Evolutionary conservation across 2,888 invertebrate species (phyloP), one percentile per base, ranked within the genome.

Genomic region (Carpatolechia fugitivella): DNA sequence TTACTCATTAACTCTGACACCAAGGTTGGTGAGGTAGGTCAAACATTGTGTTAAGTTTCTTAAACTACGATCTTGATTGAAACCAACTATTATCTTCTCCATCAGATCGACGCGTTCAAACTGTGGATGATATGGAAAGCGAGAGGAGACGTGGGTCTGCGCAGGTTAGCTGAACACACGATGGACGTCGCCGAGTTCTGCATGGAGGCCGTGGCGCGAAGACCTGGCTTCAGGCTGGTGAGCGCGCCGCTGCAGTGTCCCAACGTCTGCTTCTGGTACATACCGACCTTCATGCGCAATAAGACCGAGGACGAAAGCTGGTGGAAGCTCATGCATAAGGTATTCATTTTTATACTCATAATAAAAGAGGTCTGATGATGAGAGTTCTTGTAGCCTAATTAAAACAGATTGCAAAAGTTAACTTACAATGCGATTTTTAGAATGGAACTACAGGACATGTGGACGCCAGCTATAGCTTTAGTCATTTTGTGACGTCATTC

Each of bases 101-200:
- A 65, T 24, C 69, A 93, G 92, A 92, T 96, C 53, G 98, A 98
- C 77, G 94, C 96, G 1, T 95, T 98, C 74, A 98, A 98, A 81
- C 91, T 98, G 5, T 98, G 98, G 98, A 81, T 97, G 61, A 96
- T 97, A 94, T 96, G 98, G 94, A 95, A 96, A 74, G 95, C 96
- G 0, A 91, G 95, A 0, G 96, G 96, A 0, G 92, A 93, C 48
- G 70, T 70, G 0, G 93, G 93, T 0, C 87, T 95, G 1, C 85
- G 85, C 47, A 64, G 72, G 0, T 84, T 94, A 0, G 91, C 95
- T 0, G 94, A 96, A 63, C 91, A 91, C 50, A 92, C 93, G 0
- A 93, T 96, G 84, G 82, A 90, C 1, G 85, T 91, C 52, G 92
- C 94, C 0, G 88, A 92, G 62, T 90, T 92, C 68, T 93, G 95